These are phyloP conservation scores for Drosophila picticornis DNA, from an alignment of 2,888 invertebrate genomes.

Conservation along the genomic window DNA sequence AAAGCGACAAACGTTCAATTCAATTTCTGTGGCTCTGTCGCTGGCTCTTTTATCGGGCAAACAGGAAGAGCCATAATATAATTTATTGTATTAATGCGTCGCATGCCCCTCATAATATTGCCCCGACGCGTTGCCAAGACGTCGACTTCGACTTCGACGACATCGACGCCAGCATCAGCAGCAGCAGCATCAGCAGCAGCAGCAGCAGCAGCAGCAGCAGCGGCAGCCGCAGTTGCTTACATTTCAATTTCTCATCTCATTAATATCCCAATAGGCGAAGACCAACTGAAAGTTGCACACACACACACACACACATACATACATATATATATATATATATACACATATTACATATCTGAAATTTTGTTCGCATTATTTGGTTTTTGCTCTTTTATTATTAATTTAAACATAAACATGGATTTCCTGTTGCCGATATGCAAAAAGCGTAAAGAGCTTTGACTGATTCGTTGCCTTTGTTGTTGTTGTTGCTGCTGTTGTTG, in stretches of 20 bases:
- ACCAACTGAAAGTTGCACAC: slow-evolving; percentile 11
- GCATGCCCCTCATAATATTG: slow-evolving; percentile 68
- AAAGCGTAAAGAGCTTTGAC: slow-evolving; percentile 55
- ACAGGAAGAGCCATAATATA: slow-evolving; percentile 81
- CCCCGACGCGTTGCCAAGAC: slow-evolving; percentile 39
- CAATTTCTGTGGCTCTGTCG: slow-evolving; percentile 51
- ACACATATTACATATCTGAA: slow-evolving; percentile 5
- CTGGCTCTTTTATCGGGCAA: slow-evolving; percentile 71
- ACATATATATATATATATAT: neutral
- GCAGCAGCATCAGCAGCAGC: slow-evolving; percentile 12
- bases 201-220: slow-evolving; percentile 14
- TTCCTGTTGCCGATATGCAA: slow-evolving; percentile 80
- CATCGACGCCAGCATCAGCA: slow-evolving; percentile 32
- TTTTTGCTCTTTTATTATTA: slow-evolving; percentile 65
- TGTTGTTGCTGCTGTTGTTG: slow-evolving; percentile 36
- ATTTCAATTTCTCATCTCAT: slow-evolving; percentile 56
- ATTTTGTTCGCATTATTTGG: slow-evolving; percentile 14
- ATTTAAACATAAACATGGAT: slow-evolving; percentile 79
- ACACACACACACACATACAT: slow-evolving; percentile 10
- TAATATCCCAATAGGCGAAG: slow-evolving; percentile 59
- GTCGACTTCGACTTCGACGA: slow-evolving; percentile 13
- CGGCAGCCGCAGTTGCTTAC: slow-evolving; percentile 25
- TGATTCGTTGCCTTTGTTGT: slow-evolving; percentile 57
- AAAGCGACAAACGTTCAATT: slow-evolving; percentile 62
- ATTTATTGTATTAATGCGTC: slow-evolving; percentile 77